These are phyloP conservation scores for Alectura lathami DNA, from an alignment of 2,113 vertebrate species.

Conservation along the genomic window DNA sequence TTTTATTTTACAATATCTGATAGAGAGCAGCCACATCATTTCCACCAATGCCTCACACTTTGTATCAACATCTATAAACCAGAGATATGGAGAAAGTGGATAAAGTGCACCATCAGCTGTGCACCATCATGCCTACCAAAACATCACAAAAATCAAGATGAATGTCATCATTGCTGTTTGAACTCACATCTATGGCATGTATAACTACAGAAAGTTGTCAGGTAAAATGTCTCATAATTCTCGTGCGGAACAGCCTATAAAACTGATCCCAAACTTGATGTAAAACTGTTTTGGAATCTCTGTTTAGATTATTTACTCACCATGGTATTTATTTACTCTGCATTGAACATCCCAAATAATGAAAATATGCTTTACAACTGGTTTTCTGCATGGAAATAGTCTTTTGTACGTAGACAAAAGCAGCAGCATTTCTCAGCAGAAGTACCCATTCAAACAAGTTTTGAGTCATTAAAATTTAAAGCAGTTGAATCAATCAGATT, in stretches of 20 bases:
- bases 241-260: not conserved
- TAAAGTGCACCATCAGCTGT: not conserved
- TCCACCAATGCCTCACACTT: not conserved
- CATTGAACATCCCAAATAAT: not conserved
- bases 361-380: not conserved
- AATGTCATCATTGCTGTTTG: not conserved
- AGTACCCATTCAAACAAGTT: not conserved
- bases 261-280: not conserved
- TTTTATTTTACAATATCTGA: not conserved
- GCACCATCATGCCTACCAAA: not conserved
- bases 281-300: not conserved
- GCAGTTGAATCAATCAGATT: not conserved
- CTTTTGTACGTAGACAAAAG: not conserved
- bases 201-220: not conserved
- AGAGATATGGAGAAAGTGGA: not conserved
- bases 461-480: not conserved
- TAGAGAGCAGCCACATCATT: not conserved
- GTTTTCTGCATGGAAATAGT: not conserved
- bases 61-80: not conserved
- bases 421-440: not conserved
- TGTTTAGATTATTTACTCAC: not conserved
- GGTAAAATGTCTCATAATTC: not conserved
- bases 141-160: not conserved
- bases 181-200: not conserved
- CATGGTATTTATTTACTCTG: not conserved